Evolutionary conservation across 1,140 invertebrate species (phyloP).

Genomic region (Hypothenemus hampei): DNA sequence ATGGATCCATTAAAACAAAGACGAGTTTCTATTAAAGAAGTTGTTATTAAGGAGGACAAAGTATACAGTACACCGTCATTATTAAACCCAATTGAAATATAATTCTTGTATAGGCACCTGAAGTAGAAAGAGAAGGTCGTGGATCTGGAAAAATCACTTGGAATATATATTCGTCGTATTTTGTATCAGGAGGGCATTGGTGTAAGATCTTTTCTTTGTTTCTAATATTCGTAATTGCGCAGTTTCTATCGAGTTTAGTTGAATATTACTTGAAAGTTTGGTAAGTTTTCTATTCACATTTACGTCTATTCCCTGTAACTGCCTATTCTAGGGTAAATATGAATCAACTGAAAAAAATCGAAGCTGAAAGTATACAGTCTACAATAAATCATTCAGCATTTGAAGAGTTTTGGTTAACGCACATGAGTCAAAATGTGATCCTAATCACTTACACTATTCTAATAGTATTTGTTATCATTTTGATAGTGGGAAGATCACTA

Average conservation of each 20-base stretch:
- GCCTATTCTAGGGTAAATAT: slow-evolving; percentile 32
- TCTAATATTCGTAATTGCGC: slow-evolving; percentile 53
- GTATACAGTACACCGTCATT: not conserved
- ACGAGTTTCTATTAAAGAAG: slow-evolving; percentile 47
- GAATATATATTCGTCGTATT: slow-evolving; percentile 57
- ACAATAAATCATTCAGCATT: slow-evolving; percentile 17
- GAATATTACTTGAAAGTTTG: slow-evolving; percentile 58
- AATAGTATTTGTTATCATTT: slow-evolving; percentile 67
- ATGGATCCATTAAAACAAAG: slow-evolving; percentile 46
- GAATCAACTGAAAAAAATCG: slow-evolving; percentile 22
- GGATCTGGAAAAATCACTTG: slow-evolving; percentile 52
- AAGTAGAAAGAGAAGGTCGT: slow-evolving; percentile 30
- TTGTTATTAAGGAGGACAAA: slow-evolving; percentile 31
- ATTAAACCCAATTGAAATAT: not conserved
- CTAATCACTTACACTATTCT: slow-evolving; percentile 77
- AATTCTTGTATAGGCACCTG: slow-evolving; percentile 4
- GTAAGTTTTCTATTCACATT: not conserved
- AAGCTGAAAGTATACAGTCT: slow-evolving; percentile 3
- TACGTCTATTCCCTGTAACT: not conserved
- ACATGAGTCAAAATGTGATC: slow-evolving; percentile 70
- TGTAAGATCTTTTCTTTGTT: slow-evolving; percentile 49
- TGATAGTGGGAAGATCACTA: slow-evolving; percentile 60
- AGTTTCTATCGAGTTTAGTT: slow-evolving; percentile 58
- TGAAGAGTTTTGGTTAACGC: slow-evolving; percentile 59
- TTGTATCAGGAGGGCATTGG: slow-evolving; percentile 53